phyloP scores from a whole-genome alignment of 2,797 vertebrate genomes.

The Ctenopoma kingsleyae region DNA sequence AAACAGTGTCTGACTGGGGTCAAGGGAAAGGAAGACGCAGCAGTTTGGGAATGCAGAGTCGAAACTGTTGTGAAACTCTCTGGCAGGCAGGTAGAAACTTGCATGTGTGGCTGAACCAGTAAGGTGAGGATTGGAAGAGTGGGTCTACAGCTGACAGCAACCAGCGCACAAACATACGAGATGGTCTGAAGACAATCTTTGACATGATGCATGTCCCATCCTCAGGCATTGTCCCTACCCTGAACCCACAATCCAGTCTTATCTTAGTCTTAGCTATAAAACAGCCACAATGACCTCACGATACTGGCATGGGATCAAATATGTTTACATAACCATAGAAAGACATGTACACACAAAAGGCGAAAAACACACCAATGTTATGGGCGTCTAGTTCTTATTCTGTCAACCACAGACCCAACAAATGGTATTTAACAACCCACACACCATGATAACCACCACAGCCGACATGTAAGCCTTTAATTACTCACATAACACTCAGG shows the following conservation, averaged over 20 bases:
- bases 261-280: too few species aligned
- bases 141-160: slow-evolving; percentile 37
- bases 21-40: slow-evolving; percentile 37
- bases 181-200: background rate
- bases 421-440: too few species aligned
- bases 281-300: too few species aligned
- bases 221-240: too few species aligned
- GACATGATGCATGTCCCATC: background rate
- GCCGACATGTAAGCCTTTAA: background rate
- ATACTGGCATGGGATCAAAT: too few species aligned
- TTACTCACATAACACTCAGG: background rate
- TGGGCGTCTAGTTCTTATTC: too few species aligned
- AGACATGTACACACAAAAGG: too few species aligned
- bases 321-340: too few species aligned
- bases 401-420: background rate
- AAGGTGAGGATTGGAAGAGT: slow-evolving; percentile 62
- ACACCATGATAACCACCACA: too few species aligned
- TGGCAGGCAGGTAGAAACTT: slow-evolving; percentile 80
- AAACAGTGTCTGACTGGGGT: background rate
- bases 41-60: slow-evolving; percentile 69
- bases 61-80: slow-evolving; percentile 83
- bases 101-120: slow-evolving; percentile 83
- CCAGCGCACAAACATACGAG: background rate
- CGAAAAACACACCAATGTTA: too few species aligned
- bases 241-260: too few species aligned